These are phyloP conservation scores for Darwinula stevensoni DNA, from an alignment of 2,888 invertebrate species.

Conservation along the genomic window DNA sequence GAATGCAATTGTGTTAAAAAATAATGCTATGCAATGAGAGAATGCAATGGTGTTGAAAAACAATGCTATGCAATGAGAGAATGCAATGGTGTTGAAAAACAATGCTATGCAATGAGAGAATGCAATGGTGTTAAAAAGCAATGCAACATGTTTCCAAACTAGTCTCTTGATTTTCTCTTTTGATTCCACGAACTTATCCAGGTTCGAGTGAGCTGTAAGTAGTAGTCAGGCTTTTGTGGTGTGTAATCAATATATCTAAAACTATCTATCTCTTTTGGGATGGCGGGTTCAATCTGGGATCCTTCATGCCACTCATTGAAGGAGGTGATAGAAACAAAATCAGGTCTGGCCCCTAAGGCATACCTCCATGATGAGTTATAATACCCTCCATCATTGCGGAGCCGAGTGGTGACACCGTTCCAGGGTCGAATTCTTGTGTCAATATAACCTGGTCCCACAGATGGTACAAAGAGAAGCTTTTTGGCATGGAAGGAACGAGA, in stretches of 20 bases:
- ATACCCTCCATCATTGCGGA: slow-evolving; percentile 26
- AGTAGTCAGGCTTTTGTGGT: slow-evolving; percentile 27
- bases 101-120: no score
- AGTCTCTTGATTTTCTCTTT: no score
- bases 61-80: no score
- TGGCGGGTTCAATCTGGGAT: slow-evolving; percentile 36
- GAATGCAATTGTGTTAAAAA: no score
- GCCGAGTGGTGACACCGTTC: slow-evolving; percentile 23
- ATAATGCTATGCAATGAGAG: no score
- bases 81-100: no score
- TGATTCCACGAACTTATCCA: slow-evolving; percentile 17
- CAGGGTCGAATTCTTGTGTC: slow-evolving; percentile 30
- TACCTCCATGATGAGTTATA: slow-evolving; percentile 30
- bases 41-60: no score
- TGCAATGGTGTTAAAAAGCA: no score
- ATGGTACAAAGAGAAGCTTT: slow-evolving; percentile 30
- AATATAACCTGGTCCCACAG: slow-evolving; percentile 36
- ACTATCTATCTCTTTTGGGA: slow-evolving; percentile 16
- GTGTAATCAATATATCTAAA: slow-evolving; percentile 26
- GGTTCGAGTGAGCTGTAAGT: slow-evolving; percentile 29
- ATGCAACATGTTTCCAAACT: no score
- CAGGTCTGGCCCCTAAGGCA: slow-evolving; percentile 24
- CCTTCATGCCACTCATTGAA: slow-evolving; percentile 48
- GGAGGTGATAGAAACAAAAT: slow-evolving; percentile 30
- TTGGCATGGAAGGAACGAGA: slow-evolving; percentile 15